Percentiles rank a stretch among this genome's conserved stretches.
Conservation (phyloP, 2,797 vertebrate species). For the Poecile montanus region DNA sequence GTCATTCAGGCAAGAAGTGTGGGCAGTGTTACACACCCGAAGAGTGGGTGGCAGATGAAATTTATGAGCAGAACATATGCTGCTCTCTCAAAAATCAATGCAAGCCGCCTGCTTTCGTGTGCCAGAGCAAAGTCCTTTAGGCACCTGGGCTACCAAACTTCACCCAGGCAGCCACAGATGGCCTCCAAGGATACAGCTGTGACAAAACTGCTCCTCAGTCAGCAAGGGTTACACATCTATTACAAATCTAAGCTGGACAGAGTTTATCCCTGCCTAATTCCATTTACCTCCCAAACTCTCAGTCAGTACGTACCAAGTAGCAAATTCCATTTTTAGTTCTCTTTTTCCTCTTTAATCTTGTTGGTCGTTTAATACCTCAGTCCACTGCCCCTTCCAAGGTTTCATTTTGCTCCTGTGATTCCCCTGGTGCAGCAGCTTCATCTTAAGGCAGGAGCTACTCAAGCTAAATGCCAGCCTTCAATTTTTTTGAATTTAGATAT, state of each 20-base stretch:
- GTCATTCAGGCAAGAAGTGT: slow-evolving; percentile 44
- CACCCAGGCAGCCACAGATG: background rate
- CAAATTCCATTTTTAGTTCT: background rate
- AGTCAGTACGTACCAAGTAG: background rate
- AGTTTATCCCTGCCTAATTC: background rate
- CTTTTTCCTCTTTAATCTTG: background rate
- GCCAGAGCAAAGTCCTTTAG: background rate
- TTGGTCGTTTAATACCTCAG: background rate
- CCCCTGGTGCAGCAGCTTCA: slow-evolving; percentile 32
- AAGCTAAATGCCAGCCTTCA: slow-evolving; percentile 66
- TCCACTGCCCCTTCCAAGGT: background rate
- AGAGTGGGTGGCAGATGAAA: slow-evolving; percentile 53
- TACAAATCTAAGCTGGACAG: background rate
- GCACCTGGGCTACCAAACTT: background rate
- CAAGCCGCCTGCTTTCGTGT: background rate
- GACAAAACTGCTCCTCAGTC: background rate
- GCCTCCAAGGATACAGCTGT: background rate
- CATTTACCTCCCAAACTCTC: background rate
- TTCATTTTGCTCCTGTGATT: slow-evolving; percentile 11
- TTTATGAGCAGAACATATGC: slow-evolving; percentile 34
- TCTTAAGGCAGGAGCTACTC: slow-evolving; percentile 63
- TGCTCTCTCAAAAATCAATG: slow-evolving; percentile 13
- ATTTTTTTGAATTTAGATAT: slow-evolving; percentile 61
- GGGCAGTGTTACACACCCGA: slow-evolving; percentile 11
- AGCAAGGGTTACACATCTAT: background rate